Evolutionary conservation across 2,888 invertebrate species (phyloP), one percentile per base, ranked within the genome.

Genomic region (Ophion ventricosus): DNA sequence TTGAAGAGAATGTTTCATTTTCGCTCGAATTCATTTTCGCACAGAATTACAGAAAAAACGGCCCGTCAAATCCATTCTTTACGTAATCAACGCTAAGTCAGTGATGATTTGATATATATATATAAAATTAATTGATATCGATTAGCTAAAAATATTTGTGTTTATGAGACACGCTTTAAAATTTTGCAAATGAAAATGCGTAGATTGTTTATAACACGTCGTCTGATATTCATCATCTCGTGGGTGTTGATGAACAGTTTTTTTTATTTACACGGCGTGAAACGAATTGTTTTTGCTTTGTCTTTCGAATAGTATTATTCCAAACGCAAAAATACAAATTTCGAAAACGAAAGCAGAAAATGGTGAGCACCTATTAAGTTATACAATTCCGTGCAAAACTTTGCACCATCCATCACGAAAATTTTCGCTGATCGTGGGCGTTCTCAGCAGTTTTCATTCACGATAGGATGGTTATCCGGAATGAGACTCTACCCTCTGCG

Each of bases 401-500:
- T 86, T 83, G 73, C 76, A 74, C 82, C 76, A 86, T 90, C 88
- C 88, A 88, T 90, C 88, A 88, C 87, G 85, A 88, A 90, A 82
- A 82, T 82, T 88, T 90, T 89, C 89, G 90, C 90, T 90, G 90
- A 91, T 89, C 90, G 87, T 85, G 87, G 85, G 43, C 87, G 84
- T 80, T 88, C 87, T 88, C 88, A 86, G 83, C 81, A 85, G 85
- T 89, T 89, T 80, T 87, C 88, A 88, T 89, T 90, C 89, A 88
- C 85, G 73, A 66, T 29, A 76, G 82, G 69, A 74, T 20, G 73
- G 73, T 80, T 80, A 26, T 83, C 80, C 83, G 87, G 87, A 90
- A 90, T 90, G 88, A 91, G 88, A 57, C 83, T 82, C 76, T 73
- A 67, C 76, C 49, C 70, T 35, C 35, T 29, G 11, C 35, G 26